These are phyloP conservation scores for Diogma glabrata DNA, from an alignment of 2,888 invertebrate genomes.

Conservation along the genomic window DNA sequence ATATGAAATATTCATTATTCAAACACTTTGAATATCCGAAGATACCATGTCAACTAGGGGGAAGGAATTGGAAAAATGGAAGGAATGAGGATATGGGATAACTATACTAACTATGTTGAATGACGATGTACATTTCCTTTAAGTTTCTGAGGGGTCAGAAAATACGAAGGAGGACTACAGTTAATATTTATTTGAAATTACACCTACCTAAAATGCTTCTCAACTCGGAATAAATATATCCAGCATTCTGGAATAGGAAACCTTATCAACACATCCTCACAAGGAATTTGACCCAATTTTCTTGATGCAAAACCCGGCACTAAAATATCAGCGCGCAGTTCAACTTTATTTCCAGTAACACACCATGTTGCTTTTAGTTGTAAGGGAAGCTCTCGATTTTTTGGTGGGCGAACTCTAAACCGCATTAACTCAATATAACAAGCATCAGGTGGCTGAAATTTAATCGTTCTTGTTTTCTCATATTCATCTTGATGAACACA, in stretches of 20 bases:
- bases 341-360: constrained; percentile 76
- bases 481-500: constrained; percentile 89
- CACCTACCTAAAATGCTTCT: constrained; percentile 78
- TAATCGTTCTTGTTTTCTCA: constrained; percentile 70
- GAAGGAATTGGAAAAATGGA: no score
- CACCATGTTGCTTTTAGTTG: constrained; percentile 86
- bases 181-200: no score
- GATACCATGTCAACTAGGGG: no score
- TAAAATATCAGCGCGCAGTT: constrained; percentile 86
- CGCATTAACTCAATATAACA: constrained; percentile 94
- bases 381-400: constrained; percentile 91
- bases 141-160: no score
- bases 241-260: constrained; percentile 98
- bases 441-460: constrained; percentile 94
- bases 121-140: no score
- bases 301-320: constrained; percentile 96
- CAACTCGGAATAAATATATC: constrained; percentile 97
- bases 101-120: no score
- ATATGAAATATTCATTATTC: no score
- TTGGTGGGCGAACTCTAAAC: constrained; percentile 89
- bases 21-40: no score
- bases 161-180: no score
- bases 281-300: constrained; percentile 90
- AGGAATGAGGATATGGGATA: no score
- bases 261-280: constrained; percentile 91